Conservation (phyloP, 1,140 invertebrate species). For the Teleogryllus occipitalis region DNA sequence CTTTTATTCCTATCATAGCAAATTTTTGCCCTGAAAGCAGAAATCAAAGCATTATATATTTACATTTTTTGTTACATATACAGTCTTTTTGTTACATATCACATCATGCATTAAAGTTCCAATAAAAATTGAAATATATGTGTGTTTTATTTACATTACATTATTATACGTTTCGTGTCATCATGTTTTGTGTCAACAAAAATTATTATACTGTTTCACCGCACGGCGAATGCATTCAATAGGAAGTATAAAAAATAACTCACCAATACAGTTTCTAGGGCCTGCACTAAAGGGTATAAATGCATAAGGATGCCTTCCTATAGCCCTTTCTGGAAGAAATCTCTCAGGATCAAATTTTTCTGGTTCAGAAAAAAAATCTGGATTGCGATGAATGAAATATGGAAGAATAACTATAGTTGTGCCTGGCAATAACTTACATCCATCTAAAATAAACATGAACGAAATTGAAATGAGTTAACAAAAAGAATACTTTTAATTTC, state of each 20-base stretch:
- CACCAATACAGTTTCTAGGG: slow-evolving; percentile 57
- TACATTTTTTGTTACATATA: neutral
- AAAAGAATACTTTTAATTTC: no score
- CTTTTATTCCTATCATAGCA: neutral
- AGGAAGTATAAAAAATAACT: slow-evolving; percentile 17
- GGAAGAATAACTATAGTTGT: slow-evolving; percentile 41
- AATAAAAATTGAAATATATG: neutral
- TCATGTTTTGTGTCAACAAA: neutral
- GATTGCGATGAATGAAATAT: slow-evolving; percentile 45
- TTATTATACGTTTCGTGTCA: no score
- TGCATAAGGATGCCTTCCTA: slow-evolving; percentile 38
- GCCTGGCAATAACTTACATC: slow-evolving; percentile 40
- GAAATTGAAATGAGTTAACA: no score
- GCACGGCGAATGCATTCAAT: neutral
- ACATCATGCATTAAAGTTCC: neutral
- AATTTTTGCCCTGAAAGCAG: neutral
- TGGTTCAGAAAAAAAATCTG: slow-evolving; percentile 50
- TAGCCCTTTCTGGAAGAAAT: slow-evolving; percentile 48
- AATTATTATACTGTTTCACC: neutral
- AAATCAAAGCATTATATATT: neutral
- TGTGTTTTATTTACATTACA: neutral
- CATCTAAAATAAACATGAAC: slow-evolving; percentile 33
- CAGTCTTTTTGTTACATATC: neutral
- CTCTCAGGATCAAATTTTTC: slow-evolving; percentile 56
- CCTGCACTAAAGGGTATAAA: slow-evolving; percentile 60